phyloP scores from a whole-genome alignment of 2,888 invertebrate genomes.

The Fissipunctia ypsillon region DNA sequence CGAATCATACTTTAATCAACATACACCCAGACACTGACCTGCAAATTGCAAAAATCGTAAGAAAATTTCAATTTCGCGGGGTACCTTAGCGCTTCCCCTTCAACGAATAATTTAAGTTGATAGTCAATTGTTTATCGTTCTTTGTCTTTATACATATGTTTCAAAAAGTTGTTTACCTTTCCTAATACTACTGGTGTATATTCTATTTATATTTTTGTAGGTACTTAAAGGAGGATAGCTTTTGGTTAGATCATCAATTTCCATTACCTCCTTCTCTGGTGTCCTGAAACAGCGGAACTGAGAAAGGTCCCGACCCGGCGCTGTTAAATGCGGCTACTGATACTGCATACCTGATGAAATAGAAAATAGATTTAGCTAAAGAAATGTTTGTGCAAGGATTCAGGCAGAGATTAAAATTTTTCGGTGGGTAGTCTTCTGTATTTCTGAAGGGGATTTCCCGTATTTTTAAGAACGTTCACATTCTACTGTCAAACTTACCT shows the following conservation, averaged over 20 bases:
- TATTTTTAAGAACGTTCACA: too few relatives aligned
- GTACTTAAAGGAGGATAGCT: not conserved
- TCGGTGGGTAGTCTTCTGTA: too few relatives aligned
- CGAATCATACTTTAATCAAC: too few relatives aligned
- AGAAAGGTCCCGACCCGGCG: slow-evolving; percentile 95
- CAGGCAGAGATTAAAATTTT: too few relatives aligned
- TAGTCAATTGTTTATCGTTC: not conserved
- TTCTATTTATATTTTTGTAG: slow-evolving; percentile 1
- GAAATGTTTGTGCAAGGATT: not conserved
- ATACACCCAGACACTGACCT: too few relatives aligned
- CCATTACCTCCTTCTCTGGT: slow-evolving; percentile 95
- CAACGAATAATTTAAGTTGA: not conserved
- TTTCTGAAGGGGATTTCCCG: too few relatives aligned
- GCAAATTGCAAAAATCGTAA: too few relatives aligned
- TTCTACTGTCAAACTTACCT: too few relatives aligned
- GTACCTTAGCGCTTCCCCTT: too few relatives aligned
- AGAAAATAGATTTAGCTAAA: not conserved
- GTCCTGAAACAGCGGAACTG: slow-evolving; percentile 94
- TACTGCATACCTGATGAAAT: slow-evolving; percentile 93
- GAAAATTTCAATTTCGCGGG: too few relatives aligned
- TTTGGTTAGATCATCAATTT: slow-evolving; percentile 24
- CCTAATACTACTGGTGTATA: not conserved
- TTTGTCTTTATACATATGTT: not conserved
- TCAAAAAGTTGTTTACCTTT: not conserved
- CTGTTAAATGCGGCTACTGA: slow-evolving; percentile 96